Conservation (phyloP, 2,888 invertebrate genomes). For the Melieria omissa region DNA sequence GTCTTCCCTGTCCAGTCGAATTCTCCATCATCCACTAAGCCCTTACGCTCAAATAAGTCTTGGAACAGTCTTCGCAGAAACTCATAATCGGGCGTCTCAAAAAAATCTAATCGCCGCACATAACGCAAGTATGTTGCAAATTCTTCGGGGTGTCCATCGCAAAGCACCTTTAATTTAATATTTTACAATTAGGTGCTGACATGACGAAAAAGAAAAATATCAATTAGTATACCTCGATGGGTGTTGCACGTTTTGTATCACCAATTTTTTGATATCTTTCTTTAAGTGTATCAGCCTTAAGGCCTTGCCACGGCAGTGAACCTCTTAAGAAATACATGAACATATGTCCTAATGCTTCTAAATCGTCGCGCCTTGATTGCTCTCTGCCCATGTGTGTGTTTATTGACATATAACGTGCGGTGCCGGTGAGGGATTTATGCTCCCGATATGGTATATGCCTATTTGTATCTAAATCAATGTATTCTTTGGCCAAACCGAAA, state of each 20-base stretch:
- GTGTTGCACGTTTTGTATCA: conserved; percentile 98
- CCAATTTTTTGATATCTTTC: conserved; percentile 99
- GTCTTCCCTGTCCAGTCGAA: conserved; percentile 96
- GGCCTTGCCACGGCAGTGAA: conserved; percentile 99
- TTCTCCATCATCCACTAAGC: conserved; percentile 89
- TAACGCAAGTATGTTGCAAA: conserved; percentile 98
- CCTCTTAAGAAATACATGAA: conserved; percentile 99
- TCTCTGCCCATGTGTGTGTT: conserved; percentile 99
- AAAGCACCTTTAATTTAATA: conserved; percentile 71
- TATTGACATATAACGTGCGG: conserved; percentile 99
- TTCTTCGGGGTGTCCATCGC: conserved; percentile 92
- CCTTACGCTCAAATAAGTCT: conserved; percentile 88
- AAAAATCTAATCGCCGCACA: conserved; percentile 97
- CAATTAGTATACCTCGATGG: conserved; percentile 82
- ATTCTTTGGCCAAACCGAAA: conserved; percentile 99
- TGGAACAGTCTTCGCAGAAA: conserved; percentile 96
- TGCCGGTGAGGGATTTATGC: conserved; percentile 99
- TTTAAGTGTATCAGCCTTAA: conserved; percentile 99
- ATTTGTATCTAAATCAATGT: conserved; percentile 99
- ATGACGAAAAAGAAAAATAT: conserved; percentile 14
- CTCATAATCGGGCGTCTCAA: conserved; percentile 99
- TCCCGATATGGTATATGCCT: conserved; percentile 99
- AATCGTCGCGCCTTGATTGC: conserved; percentile 98
- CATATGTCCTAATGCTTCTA: conserved; percentile 99
- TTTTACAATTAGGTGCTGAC: background rate